Evolutionary conservation across 37 sponge, comb jelly and placozoan species (phyloP).

Genomic region (Tethya wilhelma): DNA sequence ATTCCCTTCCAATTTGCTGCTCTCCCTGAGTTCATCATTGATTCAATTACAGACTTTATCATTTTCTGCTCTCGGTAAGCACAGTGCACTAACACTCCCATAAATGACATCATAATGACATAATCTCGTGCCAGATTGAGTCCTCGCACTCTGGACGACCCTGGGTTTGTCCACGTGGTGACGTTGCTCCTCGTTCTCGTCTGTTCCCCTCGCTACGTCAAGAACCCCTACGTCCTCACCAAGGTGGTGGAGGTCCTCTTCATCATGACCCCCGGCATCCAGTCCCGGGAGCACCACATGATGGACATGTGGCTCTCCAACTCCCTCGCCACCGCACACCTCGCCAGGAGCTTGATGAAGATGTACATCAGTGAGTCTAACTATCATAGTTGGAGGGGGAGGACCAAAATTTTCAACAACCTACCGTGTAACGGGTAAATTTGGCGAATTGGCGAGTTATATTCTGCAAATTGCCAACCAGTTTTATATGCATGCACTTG

Average conservation of each 20-base stretch:
- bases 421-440: too few relatives aligned
- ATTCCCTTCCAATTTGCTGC: constrained; percentile 69
- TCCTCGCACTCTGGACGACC: constrained; percentile 55
- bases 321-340: constrained; percentile 29
- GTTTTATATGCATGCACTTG: too few relatives aligned
- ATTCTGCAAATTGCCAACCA: too few relatives aligned
- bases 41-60: constrained; percentile 86
- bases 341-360: constrained; percentile 69
- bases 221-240: constrained; percentile 87
- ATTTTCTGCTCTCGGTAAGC: constrained; percentile 64
- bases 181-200: constrained; percentile 58
- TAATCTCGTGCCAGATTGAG: constrained; percentile 35
- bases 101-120: neutral
- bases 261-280: constrained; percentile 61
- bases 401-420: too few relatives aligned
- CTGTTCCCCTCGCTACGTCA: constrained; percentile 58
- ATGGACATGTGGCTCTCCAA: constrained; percentile 52
- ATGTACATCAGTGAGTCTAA: constrained; percentile 63
- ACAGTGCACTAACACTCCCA: neutral
- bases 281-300: constrained; percentile 27
- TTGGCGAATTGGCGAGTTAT: too few relatives aligned
- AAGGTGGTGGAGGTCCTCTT: constrained; percentile 91
- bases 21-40: constrained; percentile 90
- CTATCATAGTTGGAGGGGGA: too few relatives aligned
- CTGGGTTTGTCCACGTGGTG: constrained; percentile 46